Base-by-base conservation (phyloP, 2,888 invertebrate species). In the Epicampocera succincta region DNA sequence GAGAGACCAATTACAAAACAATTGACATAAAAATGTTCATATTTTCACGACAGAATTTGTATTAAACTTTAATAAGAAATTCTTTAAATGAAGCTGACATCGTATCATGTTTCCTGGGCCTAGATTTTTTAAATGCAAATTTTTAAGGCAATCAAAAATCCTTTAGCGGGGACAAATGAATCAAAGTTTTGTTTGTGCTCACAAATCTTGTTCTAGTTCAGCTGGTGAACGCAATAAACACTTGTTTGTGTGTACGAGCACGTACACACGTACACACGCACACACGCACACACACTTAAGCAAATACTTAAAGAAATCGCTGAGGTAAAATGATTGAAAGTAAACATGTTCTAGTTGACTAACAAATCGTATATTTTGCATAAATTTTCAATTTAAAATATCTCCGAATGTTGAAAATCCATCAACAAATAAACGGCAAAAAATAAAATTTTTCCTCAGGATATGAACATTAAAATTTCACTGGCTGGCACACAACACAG, bases 311-410 rank as follows among this genome's bases (percentile, higher is more conserved):
- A 3, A 29, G 15, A 56, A 58, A 19, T 44, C 50, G 33, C 17
- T 42, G 50, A 33, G 33, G 6, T 52, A 58, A 48, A 78, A 78
- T 58, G 58, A 66, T 72, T 72, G 33, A 44, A 58, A 48, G 61
- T 72, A 38, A 52, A 60, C 52, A 58, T 44, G 52, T 66, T 72
- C 33, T 25, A 58, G 21, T 66, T 78, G 65, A 58, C 56, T 48
- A 56, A 38, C 17, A 72, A 78, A 72, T 78, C 44, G 38, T 29
- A 29, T 42, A 58, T 38, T 66, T 66, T 52, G 38, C 65, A 72
- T 78, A 66, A n/a, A 66, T 66, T 60, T 72, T 66, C 58, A 72
- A 72, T 77, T 77, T 63, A 42, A 72, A 4, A 65, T 58, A 58
- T 17, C 25, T 13, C 13, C 17, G 21, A 56, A 15, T 56, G 25